Base-by-base conservation (phyloP, 1,140 invertebrate genomes). In the Bradynema listronoti region DNA sequence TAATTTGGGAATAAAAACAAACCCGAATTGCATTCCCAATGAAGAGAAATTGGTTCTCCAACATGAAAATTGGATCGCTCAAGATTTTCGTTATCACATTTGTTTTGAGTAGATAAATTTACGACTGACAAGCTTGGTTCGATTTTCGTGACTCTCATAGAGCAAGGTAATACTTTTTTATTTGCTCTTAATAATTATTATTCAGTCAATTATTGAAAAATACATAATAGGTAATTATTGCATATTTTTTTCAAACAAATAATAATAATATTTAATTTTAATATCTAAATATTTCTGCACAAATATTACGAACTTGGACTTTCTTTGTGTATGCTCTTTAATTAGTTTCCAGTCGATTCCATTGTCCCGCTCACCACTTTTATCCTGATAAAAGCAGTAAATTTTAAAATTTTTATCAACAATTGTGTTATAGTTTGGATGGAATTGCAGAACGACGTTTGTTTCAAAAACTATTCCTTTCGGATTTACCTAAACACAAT, bases 331-430 rank as follows among this genome's bases (percentile, higher is more conserved):
- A 16, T 67, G 65, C 11, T 67, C 65, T 39, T 61, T 67, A 11
- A 67, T 59, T 33, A 71, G 46, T 19, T 65, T 25, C 65, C 65
- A 67, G 32, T 67, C 65, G 34, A 67, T 65, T 39, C 70, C 61
- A 14, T 19, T 47, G 19, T 45, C 43, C 29, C 30, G 24, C n/a
- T 14, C 29, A 24, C 39, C 57, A 1, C 59, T 56, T 19, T 58
- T 42, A 27, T 67, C 65, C 16, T 62, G 65, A 47, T 67, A 67
- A 34, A 67, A 67, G 41, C 65, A 67, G 11, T 57, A 51, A 30
- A 58, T 47, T 27, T 63, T 30, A 30, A 71, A 71, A 30, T 25
- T 45, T 39, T 55, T 43, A 56, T 67, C 65, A 16, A 30, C 36
- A 34, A 55, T n/a, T n/a, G 65, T 67, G 14, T 52, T 19, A 34